These are phyloP conservation scores for Drosophila nigrodunni DNA, from an alignment of 1,140 invertebrate species.

Conservation along the genomic window DNA sequence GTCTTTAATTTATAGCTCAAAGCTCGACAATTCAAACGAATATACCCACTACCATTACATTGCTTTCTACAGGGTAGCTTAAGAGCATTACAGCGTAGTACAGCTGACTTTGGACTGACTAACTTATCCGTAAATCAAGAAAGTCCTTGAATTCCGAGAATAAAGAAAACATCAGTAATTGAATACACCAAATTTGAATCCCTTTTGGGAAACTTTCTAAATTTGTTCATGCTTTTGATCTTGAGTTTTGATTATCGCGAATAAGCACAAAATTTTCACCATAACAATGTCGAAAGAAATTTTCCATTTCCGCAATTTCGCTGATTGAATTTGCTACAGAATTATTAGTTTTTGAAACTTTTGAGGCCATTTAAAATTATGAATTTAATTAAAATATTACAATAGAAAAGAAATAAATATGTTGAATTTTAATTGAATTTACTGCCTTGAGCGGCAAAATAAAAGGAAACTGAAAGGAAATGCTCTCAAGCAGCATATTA, in stretches of 20 bases:
- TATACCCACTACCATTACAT: not conserved
- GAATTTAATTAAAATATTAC: conserved; percentile 47
- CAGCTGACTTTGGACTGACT: not conserved
- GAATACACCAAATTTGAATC: conserved; percentile 14
- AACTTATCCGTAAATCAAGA: not conserved
- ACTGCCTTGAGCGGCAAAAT: conserved; percentile 44
- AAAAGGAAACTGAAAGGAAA: conserved; percentile 44
- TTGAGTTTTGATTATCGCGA: conserved; percentile 7
- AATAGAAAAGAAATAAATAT: conserved; percentile 22
- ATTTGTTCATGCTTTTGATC: conserved; percentile 21
- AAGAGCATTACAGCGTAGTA: conserved; percentile 14
- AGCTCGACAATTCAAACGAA: not conserved
- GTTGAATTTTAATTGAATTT: conserved; percentile 62
- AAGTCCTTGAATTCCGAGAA: conserved; percentile 18
- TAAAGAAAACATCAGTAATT: conserved; percentile 15
- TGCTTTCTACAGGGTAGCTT: not conserved
- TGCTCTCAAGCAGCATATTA: conserved; percentile 46
- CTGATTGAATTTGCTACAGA: conserved; percentile 29
- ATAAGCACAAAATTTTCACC: conserved; percentile 7
- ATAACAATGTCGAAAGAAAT: conserved; percentile 20
- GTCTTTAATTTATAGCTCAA: too few relatives aligned
- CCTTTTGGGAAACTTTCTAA: conserved; percentile 12
- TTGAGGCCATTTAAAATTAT: not conserved
- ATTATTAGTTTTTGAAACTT: conserved; percentile 12
- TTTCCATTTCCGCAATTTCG: conserved; percentile 12